Conservation (phyloP, 2,797 vertebrate genomes). For the Somateria mollissima region DNA sequence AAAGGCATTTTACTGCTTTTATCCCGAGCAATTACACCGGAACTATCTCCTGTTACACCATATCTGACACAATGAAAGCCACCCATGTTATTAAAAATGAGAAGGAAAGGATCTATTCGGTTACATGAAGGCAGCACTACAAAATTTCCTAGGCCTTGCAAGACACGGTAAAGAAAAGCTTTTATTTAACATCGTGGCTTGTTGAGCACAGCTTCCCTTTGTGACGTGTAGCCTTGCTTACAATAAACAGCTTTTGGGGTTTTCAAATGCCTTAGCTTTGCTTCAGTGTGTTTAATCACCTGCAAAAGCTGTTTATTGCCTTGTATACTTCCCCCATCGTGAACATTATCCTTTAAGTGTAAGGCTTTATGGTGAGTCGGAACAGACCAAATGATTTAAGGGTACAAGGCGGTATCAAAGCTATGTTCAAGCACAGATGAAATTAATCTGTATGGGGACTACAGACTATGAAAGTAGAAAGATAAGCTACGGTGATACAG, state of each 20-base stretch:
- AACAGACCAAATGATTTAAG: slow-evolving; percentile 29
- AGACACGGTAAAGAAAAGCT: slow-evolving; percentile 25
- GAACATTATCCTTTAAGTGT: slow-evolving; percentile 56
- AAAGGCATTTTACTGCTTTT: slow-evolving; percentile 19
- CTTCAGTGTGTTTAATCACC: slow-evolving; percentile 65
- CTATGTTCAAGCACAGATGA: neutral
- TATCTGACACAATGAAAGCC: neutral
- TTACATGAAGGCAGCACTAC: neutral
- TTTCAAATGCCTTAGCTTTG: slow-evolving; percentile 57
- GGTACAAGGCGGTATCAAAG: neutral
- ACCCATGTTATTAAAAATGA: neutral
- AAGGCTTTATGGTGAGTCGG: slow-evolving; percentile 2
- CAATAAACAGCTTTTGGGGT: slow-evolving; percentile 56
- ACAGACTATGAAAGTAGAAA: slow-evolving; percentile 15
- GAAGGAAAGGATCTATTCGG: neutral
- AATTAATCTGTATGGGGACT: slow-evolving; percentile 50
- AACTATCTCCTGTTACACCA: neutral
- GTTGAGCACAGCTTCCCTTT: slow-evolving; percentile 24
- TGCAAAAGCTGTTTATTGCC: slow-evolving; percentile 65
- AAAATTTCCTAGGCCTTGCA: neutral
- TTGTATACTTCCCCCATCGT: slow-evolving; percentile 41
- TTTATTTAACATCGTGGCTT: slow-evolving; percentile 39
- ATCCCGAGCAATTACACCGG: slow-evolving; percentile 45
- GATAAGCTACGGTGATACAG: slow-evolving; percentile 30
- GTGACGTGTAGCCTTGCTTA: neutral